Evolutionary conservation across 2,888 invertebrate species (phyloP), one percentile per base, ranked within the genome.

Genomic region (Ormyrus rosae): DNA sequence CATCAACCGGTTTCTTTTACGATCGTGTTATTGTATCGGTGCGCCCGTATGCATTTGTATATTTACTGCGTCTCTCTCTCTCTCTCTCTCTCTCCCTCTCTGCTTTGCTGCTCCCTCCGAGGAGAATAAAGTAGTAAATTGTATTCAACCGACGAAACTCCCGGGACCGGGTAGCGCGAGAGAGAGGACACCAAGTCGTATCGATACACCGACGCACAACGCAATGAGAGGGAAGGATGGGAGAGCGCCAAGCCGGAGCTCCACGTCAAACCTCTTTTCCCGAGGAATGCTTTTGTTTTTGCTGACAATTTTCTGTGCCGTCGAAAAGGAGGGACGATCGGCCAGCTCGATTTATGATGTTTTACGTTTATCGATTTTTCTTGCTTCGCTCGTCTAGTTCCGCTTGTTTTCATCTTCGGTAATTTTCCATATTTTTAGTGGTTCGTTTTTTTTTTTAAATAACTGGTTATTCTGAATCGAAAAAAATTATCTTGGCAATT

Each of bases 91-190:
- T 13, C 48, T 19, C 65, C 1, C 11, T 10, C 11, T 7, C 67
- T 19, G 45, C 48, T 55, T 34, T 34, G 34, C 34, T 34, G 34
- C 34, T 34, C 48, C 50, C 64, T n/a, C 55, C 51, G 45, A 2
- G 48, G 63, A 77, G 69, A 77, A 77, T 77, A 63, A 77, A 77
- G 69, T 70, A 71, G 77, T 77, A 77, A 71, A 71, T 77, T 77
- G 70, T 71, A 77, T 77, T 71, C 77, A 71, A 13, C 19, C 63
- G 70, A 65, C 64, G 70, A 71, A 71, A 77, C 58, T 65, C 60
- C 48, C 50, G 48, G 56, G 60, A 55, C 53, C 34, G 34, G 34
- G 34, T 34, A 34, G 34, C 34, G 34, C 34, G 34, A 34, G 13
- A 5, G 76, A 11, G 19, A 60, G 19, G 45, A 55, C 34, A 34